Conservation (phyloP, 1,140 invertebrate genomes). For the Drosophila rufa region DNA sequence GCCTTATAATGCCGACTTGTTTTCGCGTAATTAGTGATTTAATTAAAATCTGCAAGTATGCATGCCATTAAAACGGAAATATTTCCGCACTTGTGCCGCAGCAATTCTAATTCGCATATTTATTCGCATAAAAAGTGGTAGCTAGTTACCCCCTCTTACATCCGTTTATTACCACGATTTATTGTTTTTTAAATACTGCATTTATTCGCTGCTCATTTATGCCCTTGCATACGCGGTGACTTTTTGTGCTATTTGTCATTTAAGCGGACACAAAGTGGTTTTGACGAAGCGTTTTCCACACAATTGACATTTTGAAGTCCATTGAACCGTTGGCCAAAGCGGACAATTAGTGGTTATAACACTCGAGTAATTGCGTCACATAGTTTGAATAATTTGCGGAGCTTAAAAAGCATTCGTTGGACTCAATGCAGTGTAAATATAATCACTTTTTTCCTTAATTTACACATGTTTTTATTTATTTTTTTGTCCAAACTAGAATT, state of each 20-base stretch:
- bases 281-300: conserved; percentile 11
- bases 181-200: conserved; percentile 14
- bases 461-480: not conserved
- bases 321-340: not conserved
- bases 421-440: not conserved
- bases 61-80: conserved; percentile 51
- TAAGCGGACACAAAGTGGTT: conserved; percentile 22
- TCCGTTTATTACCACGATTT: conserved; percentile 13
- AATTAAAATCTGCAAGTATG: conserved; percentile 62
- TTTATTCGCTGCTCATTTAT: conserved; percentile 18
- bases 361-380: conserved; percentile 33
- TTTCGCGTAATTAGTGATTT: conserved; percentile 69
- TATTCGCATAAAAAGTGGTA: not conserved
- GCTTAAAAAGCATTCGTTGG: not conserved
- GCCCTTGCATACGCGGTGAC: not conserved
- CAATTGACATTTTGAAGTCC: conserved; percentile 29
- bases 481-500: conserved; percentile 15
- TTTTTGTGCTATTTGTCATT: conserved; percentile 12
- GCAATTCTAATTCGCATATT: conserved; percentile 28
- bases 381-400: conserved; percentile 7
- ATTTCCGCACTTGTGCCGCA: conserved; percentile 7
- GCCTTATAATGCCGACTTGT: conserved; percentile 47
- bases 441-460: conserved; percentile 11
- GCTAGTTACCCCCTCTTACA: conserved; percentile 20
- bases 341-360: conserved; percentile 32